Percentiles rank a stretch among this genome's conserved stretches.
Evolutionary conservation across 1,140 invertebrate species (phyloP).

Genomic region (Dolichoris vasculosae): DNA sequence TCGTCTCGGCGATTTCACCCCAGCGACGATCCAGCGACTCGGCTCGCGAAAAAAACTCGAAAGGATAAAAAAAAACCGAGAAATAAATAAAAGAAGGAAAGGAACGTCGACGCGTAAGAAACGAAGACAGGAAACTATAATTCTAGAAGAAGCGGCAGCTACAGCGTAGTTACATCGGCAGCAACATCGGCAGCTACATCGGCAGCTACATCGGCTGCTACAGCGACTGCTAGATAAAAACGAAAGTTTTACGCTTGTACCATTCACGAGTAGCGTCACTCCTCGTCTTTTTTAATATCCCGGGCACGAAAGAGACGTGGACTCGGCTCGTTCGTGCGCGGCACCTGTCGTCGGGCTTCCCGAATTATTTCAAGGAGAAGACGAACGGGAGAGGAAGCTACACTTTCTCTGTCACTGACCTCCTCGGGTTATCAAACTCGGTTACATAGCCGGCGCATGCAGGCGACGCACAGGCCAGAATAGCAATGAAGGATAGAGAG

Average conservation of each 20-base stretch:
- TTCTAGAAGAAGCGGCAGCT: slow-evolving; percentile 23
- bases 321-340: slow-evolving; percentile 11
- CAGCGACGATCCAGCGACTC: not conserved
- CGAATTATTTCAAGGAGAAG: slow-evolving; percentile 50
- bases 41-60: not conserved
- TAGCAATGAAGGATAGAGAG: not conserved
- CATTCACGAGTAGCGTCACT: not conserved
- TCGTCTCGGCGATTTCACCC: not conserved
- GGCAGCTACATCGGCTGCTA: no score
- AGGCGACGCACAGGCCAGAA: not conserved
- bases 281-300: slow-evolving; percentile 28
- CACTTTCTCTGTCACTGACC: slow-evolving; percentile 58
- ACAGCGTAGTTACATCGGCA: not conserved
- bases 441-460: slow-evolving; percentile 51
- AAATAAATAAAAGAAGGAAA: slow-evolving; percentile 5
- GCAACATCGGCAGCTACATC: not conserved
- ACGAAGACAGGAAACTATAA: slow-evolving; percentile 47
- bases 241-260: slow-evolving; percentile 7
- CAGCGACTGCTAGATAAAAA: slow-evolving; percentile 22
- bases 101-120: not conserved
- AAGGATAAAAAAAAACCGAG: not conserved
- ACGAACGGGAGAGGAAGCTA: not conserved
- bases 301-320: slow-evolving; percentile 34
- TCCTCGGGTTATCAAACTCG: slow-evolving; percentile 57
- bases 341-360: slow-evolving; percentile 45